Base-by-base conservation (phyloP, 1,140 invertebrate species). In the Drosophila busckii region DNA sequence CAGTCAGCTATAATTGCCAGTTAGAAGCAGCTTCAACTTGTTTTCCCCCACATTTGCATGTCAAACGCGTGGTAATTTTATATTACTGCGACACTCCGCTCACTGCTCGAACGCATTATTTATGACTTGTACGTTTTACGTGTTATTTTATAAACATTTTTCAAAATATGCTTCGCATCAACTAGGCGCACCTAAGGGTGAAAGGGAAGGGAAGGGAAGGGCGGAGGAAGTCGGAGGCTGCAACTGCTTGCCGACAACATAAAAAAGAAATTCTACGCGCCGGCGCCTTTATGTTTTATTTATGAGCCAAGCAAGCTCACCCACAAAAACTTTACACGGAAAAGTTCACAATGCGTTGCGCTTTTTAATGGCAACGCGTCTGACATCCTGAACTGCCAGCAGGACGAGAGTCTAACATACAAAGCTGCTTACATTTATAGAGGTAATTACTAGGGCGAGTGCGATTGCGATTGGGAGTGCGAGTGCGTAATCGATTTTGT, bases 101-200 rank as follows among this genome's bases (percentile, higher is more conserved):
- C 16, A 9, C 26, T 17, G 20, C 50, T 55, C 46, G 54, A 80
- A 73, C 65, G 60, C 75, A 73, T 80, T 80, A 80, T 80, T 80
- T 80, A 80, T 80, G 75, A 80, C 75, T 82, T 73, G 75, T 82
- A 82, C 75, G 75, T 78, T 78, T 66, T 70, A 59, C 56, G 60
- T 65, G 75, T 73, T 70, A 80, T 82, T 80, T 82, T 80, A 82
- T 82, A 82, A 80, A 80, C 75, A 82, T 80, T 80, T 82, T 82
- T 59, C 67, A 67, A 63, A 78, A 71, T 76, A 80, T 78, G 67
- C 64, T 80, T 53, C 58, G 31, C 49, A 40, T 41, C 26, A 22
- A 22, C 26, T 29, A n/a, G 4, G 31, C n/a, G 8, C 3, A 34
- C 7, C n/a, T 16, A 46, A 12, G 3, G 20, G 2, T 4, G n/a